Base-by-base conservation (phyloP, 2,113 vertebrate genomes). In the Silurus glanis region DNA sequence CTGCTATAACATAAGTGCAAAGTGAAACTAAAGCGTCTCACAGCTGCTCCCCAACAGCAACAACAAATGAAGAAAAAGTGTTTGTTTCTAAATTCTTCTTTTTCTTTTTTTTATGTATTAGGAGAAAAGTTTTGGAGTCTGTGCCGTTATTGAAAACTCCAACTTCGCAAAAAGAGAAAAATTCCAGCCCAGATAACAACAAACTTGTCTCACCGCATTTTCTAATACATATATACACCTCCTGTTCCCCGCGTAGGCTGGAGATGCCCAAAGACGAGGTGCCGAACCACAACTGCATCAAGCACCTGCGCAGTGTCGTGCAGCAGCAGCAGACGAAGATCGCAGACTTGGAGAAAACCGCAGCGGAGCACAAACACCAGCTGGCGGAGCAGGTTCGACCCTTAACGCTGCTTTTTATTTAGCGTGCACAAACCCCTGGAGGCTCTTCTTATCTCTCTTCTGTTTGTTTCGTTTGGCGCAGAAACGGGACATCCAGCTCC, bases 181-280 rank as follows among this genome's bases (percentile, higher is more conserved):
- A 58, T 5, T 58, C 56, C 10, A 13, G 64, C n/a, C 66, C 28
- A 17, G 23, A 12, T 64, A 9, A 25, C 9, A 23, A 23, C 23
- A 10, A 37, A 37, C 37, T 1, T 37, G 37, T 37, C 2, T 37
- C 2, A 37, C 37, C 37, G 37, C 37, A 37, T 37, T 37, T 37
- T 37, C 37, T 37, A 37, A 37, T 37, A 37, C 37, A 37, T 37
- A 37, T 2, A 37, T 37, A 37, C 37, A 37, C 37, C 37, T 3
- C 37, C 37, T 37, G 37, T 37, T 37, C 37, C 37, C 37, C 37
- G 37, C 37, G 37, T 92, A 99, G 98, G 81, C 92, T 99, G 90
- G 97, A 99, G 91, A 99, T 99, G 97, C 98, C 98, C 94, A 99
- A 99, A 93, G 98, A 99, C 2, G 98, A 99, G 92, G 90, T 97